Evolutionary conservation across 2,113 vertebrate genomes (phyloP).

Genomic region (Zapus hudsonius): DNA sequence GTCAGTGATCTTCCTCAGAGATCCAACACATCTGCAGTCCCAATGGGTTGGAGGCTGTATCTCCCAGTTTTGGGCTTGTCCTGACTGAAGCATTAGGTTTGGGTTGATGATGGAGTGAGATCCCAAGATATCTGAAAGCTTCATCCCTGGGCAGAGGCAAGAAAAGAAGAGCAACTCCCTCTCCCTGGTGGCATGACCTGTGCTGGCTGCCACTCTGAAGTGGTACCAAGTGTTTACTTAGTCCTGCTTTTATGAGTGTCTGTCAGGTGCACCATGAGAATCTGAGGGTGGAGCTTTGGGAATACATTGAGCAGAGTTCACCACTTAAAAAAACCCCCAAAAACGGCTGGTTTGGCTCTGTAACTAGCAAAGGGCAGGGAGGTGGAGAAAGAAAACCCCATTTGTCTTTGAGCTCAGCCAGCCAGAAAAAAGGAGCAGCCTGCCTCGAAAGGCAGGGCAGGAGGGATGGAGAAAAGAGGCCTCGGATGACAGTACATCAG

Average conservation of each 20-base stretch:
- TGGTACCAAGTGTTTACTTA: not conserved
- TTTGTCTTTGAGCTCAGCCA: constrained; percentile 23
- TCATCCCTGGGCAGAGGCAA: not conserved
- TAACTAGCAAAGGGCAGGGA: not conserved
- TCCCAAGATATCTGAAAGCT: not conserved
- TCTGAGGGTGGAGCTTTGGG: not conserved
- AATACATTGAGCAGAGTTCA: not conserved
- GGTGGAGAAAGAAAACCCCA: not conserved
- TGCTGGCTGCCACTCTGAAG: not conserved
- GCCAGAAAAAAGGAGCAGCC: not conserved
- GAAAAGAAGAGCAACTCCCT: not conserved
- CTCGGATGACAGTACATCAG: not conserved
- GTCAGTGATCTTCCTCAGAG: not conserved
- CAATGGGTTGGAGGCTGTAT: not conserved
- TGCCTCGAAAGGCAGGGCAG: not conserved
- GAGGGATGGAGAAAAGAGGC: not conserved
- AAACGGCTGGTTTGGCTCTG: not conserved
- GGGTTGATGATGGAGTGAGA: not conserved
- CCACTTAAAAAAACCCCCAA: not conserved
- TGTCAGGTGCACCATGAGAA: not conserved
- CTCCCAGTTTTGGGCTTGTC: not conserved
- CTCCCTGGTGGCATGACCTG: accelerated
- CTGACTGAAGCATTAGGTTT: not conserved
- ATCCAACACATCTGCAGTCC: not conserved
- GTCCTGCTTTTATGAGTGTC: accelerated